Conservation (phyloP, 2,888 invertebrate species). For the Temnothorax ravouxi region DNA sequence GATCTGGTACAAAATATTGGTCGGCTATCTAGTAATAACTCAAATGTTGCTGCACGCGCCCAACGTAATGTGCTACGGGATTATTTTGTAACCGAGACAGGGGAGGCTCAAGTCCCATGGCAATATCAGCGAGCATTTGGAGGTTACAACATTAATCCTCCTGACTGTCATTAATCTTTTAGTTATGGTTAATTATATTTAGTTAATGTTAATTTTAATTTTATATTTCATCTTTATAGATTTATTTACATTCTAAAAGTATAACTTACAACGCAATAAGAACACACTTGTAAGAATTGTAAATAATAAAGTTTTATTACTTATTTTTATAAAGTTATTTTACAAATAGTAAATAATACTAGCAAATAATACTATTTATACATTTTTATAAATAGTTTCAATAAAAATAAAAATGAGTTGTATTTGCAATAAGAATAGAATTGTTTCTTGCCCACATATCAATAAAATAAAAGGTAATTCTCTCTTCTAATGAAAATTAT, state of each 20-base stretch:
- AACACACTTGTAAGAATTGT: not conserved
- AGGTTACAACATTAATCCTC: too few species aligned
- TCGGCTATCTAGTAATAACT: not conserved
- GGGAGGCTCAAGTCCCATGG: not conserved
- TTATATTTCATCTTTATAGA: not conserved
- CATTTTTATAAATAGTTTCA: not conserved
- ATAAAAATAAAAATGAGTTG: slow-evolving; percentile 3
- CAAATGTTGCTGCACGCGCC: not conserved
- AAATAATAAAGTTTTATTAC: not conserved
- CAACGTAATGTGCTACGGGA: not conserved
- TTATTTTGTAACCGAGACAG: not conserved
- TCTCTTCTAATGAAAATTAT: too few species aligned
- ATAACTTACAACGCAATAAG: not conserved
- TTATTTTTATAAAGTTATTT: not conserved
- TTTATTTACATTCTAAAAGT: not conserved
- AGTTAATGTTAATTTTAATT: too few species aligned
- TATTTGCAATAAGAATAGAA: not conserved
- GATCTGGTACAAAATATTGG: not conserved
- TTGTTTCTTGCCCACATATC: not conserved
- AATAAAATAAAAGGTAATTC: too few species aligned
- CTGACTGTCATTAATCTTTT: too few species aligned
- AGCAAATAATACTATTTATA: not conserved
- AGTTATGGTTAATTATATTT: too few species aligned
- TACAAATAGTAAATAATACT: not conserved
- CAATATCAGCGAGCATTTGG: too few species aligned